These are phyloP conservation scores for Philopotamus ludificatus DNA, from an alignment of 1,140 invertebrate genomes.

Conservation along the genomic window DNA sequence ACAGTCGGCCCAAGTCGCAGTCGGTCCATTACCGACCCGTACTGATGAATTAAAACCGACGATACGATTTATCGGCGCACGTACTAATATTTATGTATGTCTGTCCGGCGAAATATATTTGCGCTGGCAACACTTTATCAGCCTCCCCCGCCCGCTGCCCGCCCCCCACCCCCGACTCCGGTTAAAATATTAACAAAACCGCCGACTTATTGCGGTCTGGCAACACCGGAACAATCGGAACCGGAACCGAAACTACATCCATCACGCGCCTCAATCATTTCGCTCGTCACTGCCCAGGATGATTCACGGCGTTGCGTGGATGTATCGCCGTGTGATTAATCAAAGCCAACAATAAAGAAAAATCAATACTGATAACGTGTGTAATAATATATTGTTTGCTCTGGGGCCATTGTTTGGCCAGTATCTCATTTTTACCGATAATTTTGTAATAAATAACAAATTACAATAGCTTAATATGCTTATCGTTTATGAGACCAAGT, in stretches of 20 bases:
- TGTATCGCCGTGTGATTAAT: no score
- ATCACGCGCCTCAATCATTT: neutral
- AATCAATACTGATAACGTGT: no score
- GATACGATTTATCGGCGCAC: conserved; percentile 35
- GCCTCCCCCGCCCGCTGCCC: neutral
- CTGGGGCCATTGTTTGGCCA: no score
- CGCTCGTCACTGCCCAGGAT: neutral
- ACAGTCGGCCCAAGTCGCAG: neutral
- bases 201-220: conserved; percentile 17
- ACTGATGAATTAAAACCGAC: conserved; percentile 41
- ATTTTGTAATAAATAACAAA: no score
- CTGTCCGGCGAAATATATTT: conserved; percentile 39
- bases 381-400: no score
- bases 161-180: neutral
- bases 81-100: conserved; percentile 40
- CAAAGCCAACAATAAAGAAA: no score
- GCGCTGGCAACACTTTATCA: conserved; percentile 34
- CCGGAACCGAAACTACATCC: neutral
- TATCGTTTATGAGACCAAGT: no score
- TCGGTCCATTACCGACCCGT: neutral
- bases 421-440: no score
- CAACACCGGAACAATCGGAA: neutral
- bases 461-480: no score
- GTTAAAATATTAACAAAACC: conserved; percentile 36
- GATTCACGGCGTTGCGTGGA: no score